Evolutionary conservation across 2,888 invertebrate species (phyloP), one percentile per base, ranked within the genome.

Genomic region (Stenichneumon culpator): DNA sequence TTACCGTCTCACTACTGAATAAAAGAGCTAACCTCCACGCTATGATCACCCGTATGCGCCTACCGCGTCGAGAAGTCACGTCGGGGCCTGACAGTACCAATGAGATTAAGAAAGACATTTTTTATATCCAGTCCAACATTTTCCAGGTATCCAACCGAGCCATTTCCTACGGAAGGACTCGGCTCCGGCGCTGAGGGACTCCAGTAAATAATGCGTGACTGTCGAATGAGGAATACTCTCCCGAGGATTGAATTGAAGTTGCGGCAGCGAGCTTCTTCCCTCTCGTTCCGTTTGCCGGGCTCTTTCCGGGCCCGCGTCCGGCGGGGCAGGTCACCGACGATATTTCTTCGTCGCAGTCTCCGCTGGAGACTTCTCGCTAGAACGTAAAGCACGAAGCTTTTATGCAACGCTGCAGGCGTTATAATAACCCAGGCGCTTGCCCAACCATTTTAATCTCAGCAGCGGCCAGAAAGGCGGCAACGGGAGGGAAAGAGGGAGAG

Each of bases 381-480:
- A 77, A 73, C 65, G 72, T 63, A 75, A 70, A 75, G 72, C 63
- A 75, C 50, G 50, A 28, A 60, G 82, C 79, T 67, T 82, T 84
- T 84, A 86, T 86, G 82, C 81, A 86, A 73, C 83, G 84, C 82
- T 74, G 84, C 77, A 82, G 77, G 86, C 84, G 82, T 75, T 86
- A 85, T 83, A 85, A 86, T 84, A 86, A 86, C 80, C 83, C 79
- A 36, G 67, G 69, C 68, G 72, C 79, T 83, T 72, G 67, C 67
- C 78, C 79, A 70, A 81, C 83, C 81, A 72, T 83, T 87, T 83
- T 87, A 87, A 87, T 87, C 85, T 87, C 79, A 69, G 78, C 60
- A 63, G 57, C 39, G 54, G 60, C 57, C 72, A 75, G 85, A 72
- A 44, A 44, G 0, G 44, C 44, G 63, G 70, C 73, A 73, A 82